Evolutionary conservation across 2,113 vertebrate species (phyloP).

Genomic region (Rostratula benghalensis): DNA sequence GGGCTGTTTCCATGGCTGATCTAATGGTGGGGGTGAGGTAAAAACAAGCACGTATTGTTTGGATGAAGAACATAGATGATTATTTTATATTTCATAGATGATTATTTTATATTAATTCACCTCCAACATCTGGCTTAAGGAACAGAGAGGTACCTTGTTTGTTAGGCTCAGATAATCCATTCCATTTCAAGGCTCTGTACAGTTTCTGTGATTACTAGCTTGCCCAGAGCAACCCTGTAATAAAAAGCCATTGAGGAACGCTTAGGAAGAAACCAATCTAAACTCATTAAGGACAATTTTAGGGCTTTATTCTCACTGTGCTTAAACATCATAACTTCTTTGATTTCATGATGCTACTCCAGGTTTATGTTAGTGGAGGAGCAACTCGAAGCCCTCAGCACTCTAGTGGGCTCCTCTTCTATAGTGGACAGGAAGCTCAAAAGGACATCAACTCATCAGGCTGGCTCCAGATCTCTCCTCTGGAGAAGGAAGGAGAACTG

Average conservation of each 20-base stretch:
- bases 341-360: neutral
- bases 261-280: neutral
- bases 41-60: neutral
- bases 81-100: neutral
- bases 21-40: neutral
- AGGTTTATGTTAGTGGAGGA: neutral
- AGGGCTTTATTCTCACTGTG: neutral
- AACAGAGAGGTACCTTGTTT: neutral
- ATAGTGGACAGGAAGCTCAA: neutral
- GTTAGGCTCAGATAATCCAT: neutral
- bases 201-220: neutral
- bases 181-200: neutral
- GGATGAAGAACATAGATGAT: fast-evolving
- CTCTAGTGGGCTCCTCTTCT: neutral
- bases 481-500: neutral
- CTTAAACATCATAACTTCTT: neutral
- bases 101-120: neutral
- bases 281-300: neutral
- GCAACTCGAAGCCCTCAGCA: neutral
- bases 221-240: neutral
- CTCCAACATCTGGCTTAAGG: neutral
- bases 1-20: neutral
- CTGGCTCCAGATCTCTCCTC: neutral
- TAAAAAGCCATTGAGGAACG: neutral
- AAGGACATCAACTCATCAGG: neutral